Conservation (phyloP, 2,888 invertebrate species). For the Apocheima hispidaria region DNA sequence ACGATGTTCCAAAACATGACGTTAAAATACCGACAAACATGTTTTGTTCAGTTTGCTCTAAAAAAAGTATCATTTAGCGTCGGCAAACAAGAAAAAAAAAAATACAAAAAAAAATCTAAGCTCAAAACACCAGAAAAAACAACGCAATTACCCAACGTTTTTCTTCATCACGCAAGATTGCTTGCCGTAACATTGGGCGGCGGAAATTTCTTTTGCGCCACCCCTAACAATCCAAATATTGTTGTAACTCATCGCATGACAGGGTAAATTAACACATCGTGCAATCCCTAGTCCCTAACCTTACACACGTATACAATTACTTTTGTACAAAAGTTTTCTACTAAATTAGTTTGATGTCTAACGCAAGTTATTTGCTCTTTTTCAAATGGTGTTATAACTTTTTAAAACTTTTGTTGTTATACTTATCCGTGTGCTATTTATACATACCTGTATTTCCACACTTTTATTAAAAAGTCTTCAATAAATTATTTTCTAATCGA, state of each 20-base stretch:
- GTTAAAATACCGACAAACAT: no score
- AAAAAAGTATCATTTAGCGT: neutral
- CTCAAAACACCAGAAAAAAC: constrained; percentile 24
- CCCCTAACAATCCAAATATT: constrained; percentile 58
- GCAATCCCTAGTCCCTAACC: constrained; percentile 54
- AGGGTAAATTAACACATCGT: constrained; percentile 80
- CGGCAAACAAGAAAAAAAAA: neutral
- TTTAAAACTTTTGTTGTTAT: neutral
- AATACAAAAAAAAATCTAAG: neutral
- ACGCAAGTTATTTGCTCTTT: constrained; percentile 3
- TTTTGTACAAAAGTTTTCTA: constrained; percentile 50
- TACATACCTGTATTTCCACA: no score
- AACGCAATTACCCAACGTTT: constrained; percentile 31
- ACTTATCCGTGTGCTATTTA: no score
- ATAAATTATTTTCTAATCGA: no score
- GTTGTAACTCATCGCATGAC: constrained; percentile 81
- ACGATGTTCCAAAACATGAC: no score
- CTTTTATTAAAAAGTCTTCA: no score
- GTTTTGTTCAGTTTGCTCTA: no score
- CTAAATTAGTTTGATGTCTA: constrained; percentile 26
- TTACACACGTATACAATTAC: constrained; percentile 56
- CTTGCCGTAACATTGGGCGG: constrained; percentile 52
- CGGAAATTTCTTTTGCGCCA: constrained; percentile 53
- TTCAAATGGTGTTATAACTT: neutral
- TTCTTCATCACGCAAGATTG: constrained; percentile 53